Base-by-base conservation (phyloP, 2,888 invertebrate species). In the Tanypteryx hageni region DNA sequence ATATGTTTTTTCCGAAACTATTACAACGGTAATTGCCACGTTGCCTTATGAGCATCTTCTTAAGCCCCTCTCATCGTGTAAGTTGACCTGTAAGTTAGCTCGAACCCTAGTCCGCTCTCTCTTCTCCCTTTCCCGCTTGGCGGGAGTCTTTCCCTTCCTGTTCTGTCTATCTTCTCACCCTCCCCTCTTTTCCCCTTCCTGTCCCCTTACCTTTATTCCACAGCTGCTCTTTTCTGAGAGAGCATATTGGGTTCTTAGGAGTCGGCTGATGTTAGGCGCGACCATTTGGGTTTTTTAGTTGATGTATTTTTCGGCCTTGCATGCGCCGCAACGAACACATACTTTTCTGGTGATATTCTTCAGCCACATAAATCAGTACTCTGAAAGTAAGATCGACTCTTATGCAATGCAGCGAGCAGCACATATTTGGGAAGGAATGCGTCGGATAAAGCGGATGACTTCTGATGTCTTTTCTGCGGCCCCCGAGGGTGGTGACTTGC, bases 211-310 rank as follows among this genome's bases (percentile, higher is more conserved):
- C 22, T 16, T 58, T 92, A 83, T 18, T 83, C 83, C 83, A 83
- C 83, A 83, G 83, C 83, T 83, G 44, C 56, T 44, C 83, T 83
- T 57, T n/a, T 57, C 57, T n/a, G 83, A n/a, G 56, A n/a, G 94
- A 94, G 94, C 94, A 94, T 93, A 93, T 93, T 93, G n/a, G n/a
- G n/a, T n/a, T n/a, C n/a, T n/a, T n/a, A 89, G 94, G 94, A 61
- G 56, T 86, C 27, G 44, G 44, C 76, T 44, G 68, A 56, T 58
- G 27, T 83, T 84, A 57, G 92, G 58, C 86, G 59, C 68, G 76
- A 68, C 91, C 83, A 83, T 83, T 83, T 83, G 57, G 44, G 83
- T 83, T 83, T 83, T 44, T n/a, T n/a, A 83, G n/a, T 57, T n/a
- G n/a, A n/a, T n/a, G 57, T n/a, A n/a, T 83, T 83, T 57, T 83